Base-by-base conservation (phyloP, 1,140 invertebrate species). In the Scaptomyza graminum region DNA sequence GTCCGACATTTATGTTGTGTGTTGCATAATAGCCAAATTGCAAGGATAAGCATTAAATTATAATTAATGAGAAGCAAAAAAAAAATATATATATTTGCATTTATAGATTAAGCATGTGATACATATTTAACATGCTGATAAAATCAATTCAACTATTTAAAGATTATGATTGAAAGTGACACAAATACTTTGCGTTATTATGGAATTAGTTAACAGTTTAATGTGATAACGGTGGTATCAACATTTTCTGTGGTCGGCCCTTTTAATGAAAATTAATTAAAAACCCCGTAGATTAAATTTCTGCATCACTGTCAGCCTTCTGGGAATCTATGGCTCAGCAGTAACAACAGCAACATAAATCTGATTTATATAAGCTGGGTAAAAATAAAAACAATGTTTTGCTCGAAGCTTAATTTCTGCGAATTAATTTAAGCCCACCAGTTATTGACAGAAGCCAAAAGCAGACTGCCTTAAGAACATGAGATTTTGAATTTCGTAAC, bases 261-360 rank as follows among this genome's bases (percentile, higher is more conserved):
- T n/a, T 41, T n/a, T 41, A 41, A 41, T 41, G 37, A n/a, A 41
- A 41, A 41, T 41, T n/a, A 41, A 41, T 41, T 41, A 41, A 13
- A 41, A n/a, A 41, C n/a, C 37, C 0, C 37, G 5, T 5, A n/a
- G 37, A 41, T 41, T 41, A 41, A n/a, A 41, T 41, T 41, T 41
- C 37, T 41, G 37, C 37, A n/a, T 41, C 37, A n/a, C 3, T n/a
- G 37, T 41, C 37, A 41, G 37, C 37, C 37, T n/a, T n/a, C 12
- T 34, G 31, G 12, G 37, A 41, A 41, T n/a, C 12, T n/a, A 41
- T 41, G 12, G 37, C 11, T n/a, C 12, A n/a, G 5, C 11, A 5
- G 12, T 41, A 41, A 34, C 31, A 34, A 34, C 31, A 8, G 31
- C 37, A n/a, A 41, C 11, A 41, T 41, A 41, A 41, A n/a, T 41